Base-by-base conservation (phyloP, 2,113 vertebrate genomes). In the Tetraodon nigroviridis region DNA sequence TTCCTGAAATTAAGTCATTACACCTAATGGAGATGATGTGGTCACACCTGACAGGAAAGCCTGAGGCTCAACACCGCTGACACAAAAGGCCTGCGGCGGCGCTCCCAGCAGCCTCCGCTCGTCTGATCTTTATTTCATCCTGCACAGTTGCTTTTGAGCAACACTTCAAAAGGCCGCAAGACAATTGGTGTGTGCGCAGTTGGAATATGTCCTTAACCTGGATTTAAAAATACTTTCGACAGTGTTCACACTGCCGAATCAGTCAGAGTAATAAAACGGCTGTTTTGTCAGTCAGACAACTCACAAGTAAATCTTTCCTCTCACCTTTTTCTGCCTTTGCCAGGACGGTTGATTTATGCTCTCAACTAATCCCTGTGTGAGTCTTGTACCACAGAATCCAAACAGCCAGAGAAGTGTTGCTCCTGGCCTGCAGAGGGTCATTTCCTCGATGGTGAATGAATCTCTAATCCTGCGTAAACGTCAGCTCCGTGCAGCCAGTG, bases 1-100 rank as follows among this genome's bases (percentile, higher is more conserved):
- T 84, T 86, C 81, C 79, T 80, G 71, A 79, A 74, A 84, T 85
- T 81, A 86, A 69, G 81, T 81, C 59, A 65, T 83, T 84, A 84
- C 69, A 44, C 57, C 57, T 48, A 71, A 45, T 58, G 48, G 69
- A 67, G 71, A 41, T 63, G 78, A 71, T 67, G 69, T 70, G 72
- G 70, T 73, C 69, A 78, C 80, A 84, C 71, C 78, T 80, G 74
- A 75, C 78, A 83, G 81, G 77, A 85, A 85, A 72, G 71, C 73
- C 78, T 14, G 50, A 68, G 62, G 70, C 57, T 68, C 22, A 65
- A 67, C 52, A 65, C 20, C 32, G 53, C 59, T 46, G 21, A 27
- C 55, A 61, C 49, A 73, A 70, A 52, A 71, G 67, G 57, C 55
- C 61, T 50, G 32, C 4, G 45, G 64, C 64, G 21, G 18, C 21